A percentile compares a stretch with the other conserved stretches of the same genome.
phyloP scores from a whole-genome alignment of 2,113 vertebrate genomes.

The Hippotragus niger region DNA sequence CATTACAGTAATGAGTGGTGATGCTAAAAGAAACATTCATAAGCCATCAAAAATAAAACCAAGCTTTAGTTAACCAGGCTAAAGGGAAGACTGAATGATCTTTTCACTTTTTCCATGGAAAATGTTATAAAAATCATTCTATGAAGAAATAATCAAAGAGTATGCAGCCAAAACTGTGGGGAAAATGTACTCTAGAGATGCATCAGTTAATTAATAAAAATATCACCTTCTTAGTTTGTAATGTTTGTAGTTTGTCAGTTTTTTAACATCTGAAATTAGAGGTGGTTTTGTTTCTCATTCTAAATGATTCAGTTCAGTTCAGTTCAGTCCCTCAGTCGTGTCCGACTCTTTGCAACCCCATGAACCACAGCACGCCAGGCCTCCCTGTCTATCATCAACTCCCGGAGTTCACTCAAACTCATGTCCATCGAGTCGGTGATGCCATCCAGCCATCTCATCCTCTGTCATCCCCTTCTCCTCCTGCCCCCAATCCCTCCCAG shows the following conservation, averaged over 20 bases:
- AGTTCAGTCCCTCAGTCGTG: too few relatives aligned
- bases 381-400: too few relatives aligned
- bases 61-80: not conserved
- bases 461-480: too few relatives aligned
- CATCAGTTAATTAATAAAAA: not conserved
- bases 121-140: not conserved
- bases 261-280: not conserved
- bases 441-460: too few relatives aligned
- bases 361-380: fast-evolving
- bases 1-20: not conserved
- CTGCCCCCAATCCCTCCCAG: too few relatives aligned
- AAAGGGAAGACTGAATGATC: not conserved
- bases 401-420: too few relatives aligned
- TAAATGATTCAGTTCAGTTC: not conserved
- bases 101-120: not conserved
- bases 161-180: not conserved
- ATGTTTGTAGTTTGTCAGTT: not conserved
- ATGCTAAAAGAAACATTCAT: not conserved
- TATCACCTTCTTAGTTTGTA: not conserved
- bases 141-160: not conserved
- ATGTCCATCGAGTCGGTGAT: fast-evolving
- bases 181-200: not conserved
- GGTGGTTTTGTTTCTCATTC: not conserved
- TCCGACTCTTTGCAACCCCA: too few relatives aligned
- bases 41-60: not conserved